These are phyloP conservation scores for Peribatodes rhomboidaria DNA, from an alignment of 2,888 invertebrate species.

Conservation along the genomic window DNA sequence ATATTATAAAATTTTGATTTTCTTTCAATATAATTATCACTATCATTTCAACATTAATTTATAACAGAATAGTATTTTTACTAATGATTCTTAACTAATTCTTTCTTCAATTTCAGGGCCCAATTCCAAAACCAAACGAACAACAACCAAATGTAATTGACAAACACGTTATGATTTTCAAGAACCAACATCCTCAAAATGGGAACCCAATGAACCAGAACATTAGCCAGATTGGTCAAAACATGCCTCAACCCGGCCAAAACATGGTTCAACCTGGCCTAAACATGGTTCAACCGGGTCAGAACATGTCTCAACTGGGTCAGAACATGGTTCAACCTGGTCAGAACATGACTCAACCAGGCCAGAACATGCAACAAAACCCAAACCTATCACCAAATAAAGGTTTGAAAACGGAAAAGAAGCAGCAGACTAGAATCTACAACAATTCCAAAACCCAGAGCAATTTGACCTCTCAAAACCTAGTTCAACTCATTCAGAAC, in stretches of 20 bases:
- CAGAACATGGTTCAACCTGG: slow-evolving; percentile 28
- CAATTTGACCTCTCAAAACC: slow-evolving; percentile 67
- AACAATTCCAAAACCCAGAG: slow-evolving; percentile 63
- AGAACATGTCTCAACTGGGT: slow-evolving; percentile 54
- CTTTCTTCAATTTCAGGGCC: slow-evolving; percentile 57
- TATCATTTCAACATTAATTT: neutral
- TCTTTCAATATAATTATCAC: slow-evolving; percentile 11
- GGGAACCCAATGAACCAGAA: slow-evolving; percentile 53
- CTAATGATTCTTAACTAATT: neutral
- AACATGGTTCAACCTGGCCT: slow-evolving; percentile 60
- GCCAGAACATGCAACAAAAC: slow-evolving; percentile 41
- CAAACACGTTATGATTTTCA: slow-evolving; percentile 37
- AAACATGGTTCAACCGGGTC: slow-evolving; percentile 51
- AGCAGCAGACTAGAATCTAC: slow-evolving; percentile 71
- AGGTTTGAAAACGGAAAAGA: slow-evolving; percentile 54
- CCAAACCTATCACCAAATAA: slow-evolving; percentile 59
- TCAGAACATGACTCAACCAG: too few relatives aligned
- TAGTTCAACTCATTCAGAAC: slow-evolving; percentile 79
- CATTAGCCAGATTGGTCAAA: slow-evolving; percentile 55
- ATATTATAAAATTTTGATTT: too few relatives aligned
- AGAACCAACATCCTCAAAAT: slow-evolving; percentile 35
- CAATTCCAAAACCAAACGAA: slow-evolving; percentile 67
- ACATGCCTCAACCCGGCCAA: slow-evolving; percentile 46
- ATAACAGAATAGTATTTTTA: neutral
- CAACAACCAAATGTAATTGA: slow-evolving; percentile 51